Evolutionary conservation across 2,113 vertebrate species (phyloP), one percentile per base, ranked within the genome.

Genomic region (Plecturocebus donacophilus): DNA sequence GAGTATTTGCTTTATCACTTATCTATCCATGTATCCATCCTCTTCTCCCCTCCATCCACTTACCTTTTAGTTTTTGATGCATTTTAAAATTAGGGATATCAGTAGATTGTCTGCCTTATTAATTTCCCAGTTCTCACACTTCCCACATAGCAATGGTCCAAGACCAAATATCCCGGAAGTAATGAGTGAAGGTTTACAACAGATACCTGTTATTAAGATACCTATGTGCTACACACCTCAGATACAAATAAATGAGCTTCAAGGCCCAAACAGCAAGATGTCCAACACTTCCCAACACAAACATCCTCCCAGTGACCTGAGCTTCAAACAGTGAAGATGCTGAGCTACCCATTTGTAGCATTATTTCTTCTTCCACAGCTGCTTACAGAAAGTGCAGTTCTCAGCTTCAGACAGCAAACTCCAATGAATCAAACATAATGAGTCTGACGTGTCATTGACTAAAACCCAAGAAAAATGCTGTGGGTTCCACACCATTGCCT

Each of bases 391-490:
- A 97, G 75, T 81, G 90, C 94, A 85, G 13, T 17, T 76, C 89
- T 98, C 66, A 30, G 97, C 96, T 97, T 66, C 38, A 82, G 91
- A 95, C 86, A 40, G 80, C 6, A 71, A 97, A 98, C 80, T 42
- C 70, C 96, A 96, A 96, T 98, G 97, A 97, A 97, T 98, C 97
- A 98, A 97, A 96, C 27, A 73, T 97, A 98, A 98, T 97, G 97
- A 98, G 92, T 58, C 91, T 95, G 97, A 98, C 66, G 11, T 90
- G 77, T 94, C 97, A 97, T 84, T 98, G 92, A 95, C 95, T 95
- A 97, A 97, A 97, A 97, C 90, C 87, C 76, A 19, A 56, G 71
- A 96, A 96, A 97, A 93, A 66, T 92, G 87, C 90, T 84, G 5
- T 96, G 49, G 82, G 96, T 97, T 98, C 97, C 96, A 66, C 16